A percentile compares a stretch with the other conserved stretches of the same genome.
phyloP scores from a whole-genome alignment of 2,797 vertebrate genomes.

The Agapornis canus region DNA sequence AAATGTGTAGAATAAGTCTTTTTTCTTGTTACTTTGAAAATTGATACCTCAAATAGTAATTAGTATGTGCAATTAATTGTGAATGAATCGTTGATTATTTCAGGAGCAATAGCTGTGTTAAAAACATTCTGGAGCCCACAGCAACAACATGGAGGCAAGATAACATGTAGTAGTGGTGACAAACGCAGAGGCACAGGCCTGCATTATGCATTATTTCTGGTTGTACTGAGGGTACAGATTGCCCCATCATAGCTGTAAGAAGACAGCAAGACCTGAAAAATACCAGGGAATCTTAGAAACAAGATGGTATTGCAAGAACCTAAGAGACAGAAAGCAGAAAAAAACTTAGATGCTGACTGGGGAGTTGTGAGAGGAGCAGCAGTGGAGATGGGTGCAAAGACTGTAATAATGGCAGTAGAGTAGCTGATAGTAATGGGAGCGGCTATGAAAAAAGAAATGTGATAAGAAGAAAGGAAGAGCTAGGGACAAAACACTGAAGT shows the following conservation, averaged over 20 bases:
- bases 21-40: neutral
- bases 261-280: neutral
- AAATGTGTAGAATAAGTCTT: neutral
- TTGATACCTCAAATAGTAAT: neutral
- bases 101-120: neutral
- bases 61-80: neutral
- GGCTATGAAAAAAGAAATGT: neutral
- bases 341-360: neutral
- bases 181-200: neutral
- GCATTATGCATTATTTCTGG: neutral
- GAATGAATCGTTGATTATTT: neutral
- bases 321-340: neutral
- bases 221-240: neutral
- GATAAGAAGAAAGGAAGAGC: neutral
- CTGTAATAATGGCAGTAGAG: neutral
- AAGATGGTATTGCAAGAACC: neutral
- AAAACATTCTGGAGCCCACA: neutral
- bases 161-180: rapidly evolving
- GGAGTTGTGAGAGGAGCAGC: neutral
- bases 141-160: rapidly evolving
- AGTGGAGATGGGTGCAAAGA: neutral
- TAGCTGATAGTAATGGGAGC: neutral
- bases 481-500: neutral
- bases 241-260: rapidly evolving
- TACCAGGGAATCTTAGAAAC: neutral